These are phyloP conservation scores for Luscinia megarhynchos DNA, from an alignment of 2,797 vertebrate species.

Conservation along the genomic window DNA sequence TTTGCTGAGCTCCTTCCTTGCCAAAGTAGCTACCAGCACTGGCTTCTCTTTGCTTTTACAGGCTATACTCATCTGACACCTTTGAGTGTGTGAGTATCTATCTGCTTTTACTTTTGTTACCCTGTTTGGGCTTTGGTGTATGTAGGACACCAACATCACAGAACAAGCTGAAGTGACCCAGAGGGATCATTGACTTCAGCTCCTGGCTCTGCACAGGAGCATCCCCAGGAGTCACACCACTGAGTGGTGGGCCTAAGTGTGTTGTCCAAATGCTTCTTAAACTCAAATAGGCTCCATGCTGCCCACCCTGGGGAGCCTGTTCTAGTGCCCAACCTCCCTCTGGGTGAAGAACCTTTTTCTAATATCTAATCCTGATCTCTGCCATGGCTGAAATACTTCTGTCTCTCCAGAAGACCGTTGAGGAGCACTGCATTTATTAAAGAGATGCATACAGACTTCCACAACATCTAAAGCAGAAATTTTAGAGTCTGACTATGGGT, in stretches of 20 bases:
- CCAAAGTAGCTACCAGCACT: not conserved
- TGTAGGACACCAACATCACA: accelerated
- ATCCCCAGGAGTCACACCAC: not conserved
- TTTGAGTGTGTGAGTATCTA: accelerated
- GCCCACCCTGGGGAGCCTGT: not conserved
- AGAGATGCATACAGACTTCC: not conserved
- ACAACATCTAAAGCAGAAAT: not conserved
- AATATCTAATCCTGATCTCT: not conserved
- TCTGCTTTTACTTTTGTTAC: not conserved
- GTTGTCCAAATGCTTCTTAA: not conserved
- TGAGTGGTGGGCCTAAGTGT: not conserved
- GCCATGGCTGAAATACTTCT: not conserved
- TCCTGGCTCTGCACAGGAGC: not conserved
- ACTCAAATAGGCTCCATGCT: not conserved
- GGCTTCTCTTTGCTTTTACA: not conserved
- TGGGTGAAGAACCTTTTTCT: not conserved
- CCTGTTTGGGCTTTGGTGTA: accelerated
- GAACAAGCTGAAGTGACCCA: not conserved
- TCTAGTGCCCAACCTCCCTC: not conserved
- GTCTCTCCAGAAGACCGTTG: not conserved
- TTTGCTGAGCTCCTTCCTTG: not conserved
- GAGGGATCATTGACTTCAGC: not conserved
- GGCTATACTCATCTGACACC: too few species aligned
- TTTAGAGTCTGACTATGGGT: not conserved
- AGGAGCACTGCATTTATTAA: not conserved